Conservation (phyloP, 2,797 vertebrate genomes). For the Microcaecilia unicolor region DNA sequence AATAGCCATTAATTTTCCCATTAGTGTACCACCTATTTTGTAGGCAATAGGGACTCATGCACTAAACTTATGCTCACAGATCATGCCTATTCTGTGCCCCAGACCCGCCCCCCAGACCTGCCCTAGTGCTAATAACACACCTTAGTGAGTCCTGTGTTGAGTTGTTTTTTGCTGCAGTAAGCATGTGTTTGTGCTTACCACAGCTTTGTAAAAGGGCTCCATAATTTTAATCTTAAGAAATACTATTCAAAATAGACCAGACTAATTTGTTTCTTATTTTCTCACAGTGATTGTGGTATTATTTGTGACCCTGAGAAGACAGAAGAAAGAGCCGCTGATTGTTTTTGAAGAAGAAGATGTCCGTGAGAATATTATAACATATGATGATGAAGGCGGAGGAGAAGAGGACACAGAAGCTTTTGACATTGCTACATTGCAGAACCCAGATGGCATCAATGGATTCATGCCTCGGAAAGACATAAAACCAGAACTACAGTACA, state of each 20-base stretch:
- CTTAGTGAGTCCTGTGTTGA: no score
- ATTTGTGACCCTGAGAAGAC: slow-evolving; percentile 86
- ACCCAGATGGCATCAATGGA: slow-evolving; percentile 89
- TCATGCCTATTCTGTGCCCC: no score
- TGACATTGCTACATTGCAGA: slow-evolving; percentile 93
- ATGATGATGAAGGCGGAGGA: slow-evolving; percentile 91
- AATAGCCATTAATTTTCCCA: no score
- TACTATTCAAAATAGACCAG: background rate
- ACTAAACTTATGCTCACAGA: no score
- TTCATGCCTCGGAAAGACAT: slow-evolving; percentile 95
- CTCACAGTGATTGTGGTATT: slow-evolving; percentile 75
- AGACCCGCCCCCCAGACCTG: no score
- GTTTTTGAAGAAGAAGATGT: slow-evolving; percentile 95
- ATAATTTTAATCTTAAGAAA: background rate
- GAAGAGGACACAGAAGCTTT: slow-evolving; percentile 97
- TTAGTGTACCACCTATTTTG: no score
- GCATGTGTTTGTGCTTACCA: no score
- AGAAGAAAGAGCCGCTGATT: slow-evolving; percentile 92
- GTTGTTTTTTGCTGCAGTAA: no score
- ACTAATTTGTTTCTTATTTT: background rate
- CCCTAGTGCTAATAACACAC: no score
- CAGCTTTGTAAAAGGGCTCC: no score
- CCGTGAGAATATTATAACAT: slow-evolving; percentile 94
- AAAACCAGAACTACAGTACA: slow-evolving; percentile 86
- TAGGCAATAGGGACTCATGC: no score